Evolutionary conservation across 1,140 invertebrate species (phyloP).

Genomic region (Argopecten irradians): DNA sequence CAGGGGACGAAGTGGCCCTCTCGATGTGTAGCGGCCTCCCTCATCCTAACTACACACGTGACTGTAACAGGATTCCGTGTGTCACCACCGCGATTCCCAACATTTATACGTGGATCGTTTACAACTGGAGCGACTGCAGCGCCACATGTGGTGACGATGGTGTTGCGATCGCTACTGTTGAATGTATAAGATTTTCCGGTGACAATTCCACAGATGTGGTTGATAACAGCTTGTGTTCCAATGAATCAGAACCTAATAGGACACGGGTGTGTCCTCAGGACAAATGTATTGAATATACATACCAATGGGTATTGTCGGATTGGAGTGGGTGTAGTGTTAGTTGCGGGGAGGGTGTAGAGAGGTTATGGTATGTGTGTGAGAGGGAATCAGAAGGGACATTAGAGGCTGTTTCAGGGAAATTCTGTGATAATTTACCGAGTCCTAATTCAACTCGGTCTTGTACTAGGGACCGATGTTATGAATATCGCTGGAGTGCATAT

Average conservation of each 20-base stretch:
- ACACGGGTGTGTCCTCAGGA: not conserved
- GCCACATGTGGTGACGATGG: constrained; percentile 82
- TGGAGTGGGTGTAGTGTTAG: not conserved
- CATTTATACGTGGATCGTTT: constrained; percentile 78
- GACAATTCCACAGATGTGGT: constrained; percentile 39
- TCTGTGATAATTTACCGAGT: not conserved
- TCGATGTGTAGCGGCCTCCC: constrained; percentile 3
- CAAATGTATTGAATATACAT: not conserved
- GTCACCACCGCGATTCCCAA: not conserved
- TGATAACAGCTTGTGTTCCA: constrained; percentile 26
- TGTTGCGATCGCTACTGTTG: constrained; percentile 81
- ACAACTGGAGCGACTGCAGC: constrained; percentile 83
- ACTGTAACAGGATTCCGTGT: constrained; percentile 28
- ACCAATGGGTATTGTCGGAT: not conserved
- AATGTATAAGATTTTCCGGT: constrained; percentile 78
- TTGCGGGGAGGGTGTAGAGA: not conserved
- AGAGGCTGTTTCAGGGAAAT: not conserved
- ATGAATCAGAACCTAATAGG: not conserved
- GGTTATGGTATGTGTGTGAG: not conserved
- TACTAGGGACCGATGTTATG: constrained; percentile 30
- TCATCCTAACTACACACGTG: constrained; percentile 27
- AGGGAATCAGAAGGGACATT: not conserved
- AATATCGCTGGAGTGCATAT: not conserved
- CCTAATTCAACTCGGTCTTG: constrained; percentile 34
- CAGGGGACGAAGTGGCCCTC: not conserved